These are phyloP conservation scores for Chaenodraco wilsoni DNA, from an alignment of 2,797 vertebrate species.

Conservation along the genomic window DNA sequence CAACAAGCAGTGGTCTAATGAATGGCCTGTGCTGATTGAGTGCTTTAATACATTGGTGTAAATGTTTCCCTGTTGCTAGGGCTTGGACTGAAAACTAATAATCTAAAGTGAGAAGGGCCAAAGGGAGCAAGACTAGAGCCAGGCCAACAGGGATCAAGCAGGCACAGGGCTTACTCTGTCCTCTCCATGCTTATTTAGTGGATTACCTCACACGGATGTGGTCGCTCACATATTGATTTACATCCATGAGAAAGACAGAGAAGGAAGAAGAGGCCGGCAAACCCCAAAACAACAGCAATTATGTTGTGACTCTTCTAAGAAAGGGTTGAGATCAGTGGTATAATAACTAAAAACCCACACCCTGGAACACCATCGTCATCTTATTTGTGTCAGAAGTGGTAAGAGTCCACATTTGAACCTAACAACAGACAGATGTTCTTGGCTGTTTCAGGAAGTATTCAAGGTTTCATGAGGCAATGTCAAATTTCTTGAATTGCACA, in stretches of 20 bases:
- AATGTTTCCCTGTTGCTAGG: constrained; percentile 83
- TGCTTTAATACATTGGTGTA: constrained; percentile 57
- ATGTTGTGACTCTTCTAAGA: background rate
- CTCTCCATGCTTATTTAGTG: constrained; percentile 3
- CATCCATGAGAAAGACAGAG: background rate
- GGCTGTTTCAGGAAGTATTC: constrained; percentile 41
- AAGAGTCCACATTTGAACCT: constrained; percentile 6
- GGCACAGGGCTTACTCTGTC: background rate
- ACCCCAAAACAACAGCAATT: constrained; percentile 15
- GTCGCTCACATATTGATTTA: constrained; percentile 19
- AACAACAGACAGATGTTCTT: constrained; percentile 41
- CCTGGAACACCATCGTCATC: constrained; percentile 4
- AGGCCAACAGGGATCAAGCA: constrained; percentile 39
- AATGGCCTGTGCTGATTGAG: constrained; percentile 67
- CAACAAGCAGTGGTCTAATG: constrained; percentile 70
- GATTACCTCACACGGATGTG: constrained; percentile 41
- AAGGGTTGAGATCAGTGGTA: background rate
- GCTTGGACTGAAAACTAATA: constrained; percentile 64
- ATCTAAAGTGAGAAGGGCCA: constrained; percentile 30
- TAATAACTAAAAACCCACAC: constrained; percentile 7
- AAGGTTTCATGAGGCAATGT: background rate
- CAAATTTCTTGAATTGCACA: constrained; percentile 55
- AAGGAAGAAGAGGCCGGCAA: background rate
- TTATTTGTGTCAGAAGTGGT: constrained; percentile 6
- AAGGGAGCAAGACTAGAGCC: constrained; percentile 43